Evolutionary conservation across 2,113 vertebrate genomes (phyloP).

Genomic region (Cyphomyrus plagiostoma): DNA sequence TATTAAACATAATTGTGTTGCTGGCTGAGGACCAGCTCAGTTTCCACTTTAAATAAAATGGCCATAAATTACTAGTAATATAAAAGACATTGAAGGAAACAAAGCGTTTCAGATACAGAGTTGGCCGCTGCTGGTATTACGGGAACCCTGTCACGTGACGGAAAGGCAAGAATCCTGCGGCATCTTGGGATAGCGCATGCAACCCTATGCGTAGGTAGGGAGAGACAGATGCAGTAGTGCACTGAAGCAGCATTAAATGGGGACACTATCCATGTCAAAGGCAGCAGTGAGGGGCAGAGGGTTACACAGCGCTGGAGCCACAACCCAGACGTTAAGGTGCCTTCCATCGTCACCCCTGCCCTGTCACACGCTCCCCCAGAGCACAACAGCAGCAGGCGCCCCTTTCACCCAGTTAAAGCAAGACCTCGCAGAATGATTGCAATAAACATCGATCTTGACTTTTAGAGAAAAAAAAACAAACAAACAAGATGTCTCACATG

Average conservation of each 20-base stretch:
- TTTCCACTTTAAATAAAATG: neutral
- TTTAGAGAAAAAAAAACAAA: constrained; percentile 60
- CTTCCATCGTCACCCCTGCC: constrained; percentile 20
- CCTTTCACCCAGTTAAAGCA: constrained; percentile 39
- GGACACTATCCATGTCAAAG: neutral
- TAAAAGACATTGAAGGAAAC: neutral
- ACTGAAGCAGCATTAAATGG: neutral
- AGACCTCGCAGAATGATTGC: constrained; percentile 48
- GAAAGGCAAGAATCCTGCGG: neutral
- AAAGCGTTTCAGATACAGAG: neutral
- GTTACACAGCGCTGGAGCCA: neutral
- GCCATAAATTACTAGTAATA: neutral
- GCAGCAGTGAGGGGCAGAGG: neutral
- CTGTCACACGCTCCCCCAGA: constrained; percentile 28
- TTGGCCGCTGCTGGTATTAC: neutral
- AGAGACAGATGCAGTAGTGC: neutral
- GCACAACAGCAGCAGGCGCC: constrained; percentile 23
- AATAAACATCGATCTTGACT: constrained; percentile 56
- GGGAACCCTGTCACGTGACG: neutral
- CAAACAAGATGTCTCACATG: constrained; percentile 66
- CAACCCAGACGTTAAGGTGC: constrained; percentile 30
- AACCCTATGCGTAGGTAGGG: neutral
- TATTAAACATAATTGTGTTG: neutral
- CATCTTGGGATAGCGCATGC: neutral
- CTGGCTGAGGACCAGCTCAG: neutral